These are phyloP conservation scores for Poeciliopsis occidentalis DNA, from an alignment of 2,113 vertebrate genomes.

Conservation along the genomic window DNA sequence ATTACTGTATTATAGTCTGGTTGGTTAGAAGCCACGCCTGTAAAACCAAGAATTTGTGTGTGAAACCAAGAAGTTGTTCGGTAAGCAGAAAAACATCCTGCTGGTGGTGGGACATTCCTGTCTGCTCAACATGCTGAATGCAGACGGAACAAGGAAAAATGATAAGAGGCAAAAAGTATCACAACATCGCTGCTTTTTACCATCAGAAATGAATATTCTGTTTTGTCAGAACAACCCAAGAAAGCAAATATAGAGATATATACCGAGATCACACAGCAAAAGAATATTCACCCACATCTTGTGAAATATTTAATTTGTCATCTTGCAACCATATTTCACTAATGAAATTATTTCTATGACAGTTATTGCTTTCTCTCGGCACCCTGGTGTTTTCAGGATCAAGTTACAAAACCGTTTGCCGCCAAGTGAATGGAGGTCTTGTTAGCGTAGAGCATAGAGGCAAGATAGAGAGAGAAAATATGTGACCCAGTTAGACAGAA, in stretches of 20 bases:
- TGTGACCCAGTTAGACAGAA: conserved; percentile 26
- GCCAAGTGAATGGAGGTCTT: conserved; percentile 68
- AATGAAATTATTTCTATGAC: not conserved
- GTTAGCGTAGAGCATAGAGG: conserved; percentile 66
- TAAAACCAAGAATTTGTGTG: not conserved
- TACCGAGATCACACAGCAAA: not conserved
- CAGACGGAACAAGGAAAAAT: not conserved
- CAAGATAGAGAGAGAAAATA: conserved; percentile 49
- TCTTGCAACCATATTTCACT: not conserved
- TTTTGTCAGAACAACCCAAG: not conserved
- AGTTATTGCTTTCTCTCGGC: not conserved
- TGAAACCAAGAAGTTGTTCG: not conserved
- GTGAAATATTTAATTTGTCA: too few species aligned
- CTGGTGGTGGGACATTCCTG: not conserved
- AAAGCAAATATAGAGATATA: not conserved
- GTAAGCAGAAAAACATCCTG: not conserved
- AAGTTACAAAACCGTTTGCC: conserved; percentile 56
- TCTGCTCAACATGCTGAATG: not conserved
- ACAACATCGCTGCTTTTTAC: not conserved
- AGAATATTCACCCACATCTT: too few species aligned
- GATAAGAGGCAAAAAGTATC: not conserved
- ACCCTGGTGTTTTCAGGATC: conserved; percentile 44
- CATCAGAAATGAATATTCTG: not conserved
- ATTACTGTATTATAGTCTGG: not conserved
- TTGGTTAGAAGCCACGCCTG: not conserved